Conservation (phyloP, 2,888 invertebrate genomes). For the Megamerina dolium region DNA sequence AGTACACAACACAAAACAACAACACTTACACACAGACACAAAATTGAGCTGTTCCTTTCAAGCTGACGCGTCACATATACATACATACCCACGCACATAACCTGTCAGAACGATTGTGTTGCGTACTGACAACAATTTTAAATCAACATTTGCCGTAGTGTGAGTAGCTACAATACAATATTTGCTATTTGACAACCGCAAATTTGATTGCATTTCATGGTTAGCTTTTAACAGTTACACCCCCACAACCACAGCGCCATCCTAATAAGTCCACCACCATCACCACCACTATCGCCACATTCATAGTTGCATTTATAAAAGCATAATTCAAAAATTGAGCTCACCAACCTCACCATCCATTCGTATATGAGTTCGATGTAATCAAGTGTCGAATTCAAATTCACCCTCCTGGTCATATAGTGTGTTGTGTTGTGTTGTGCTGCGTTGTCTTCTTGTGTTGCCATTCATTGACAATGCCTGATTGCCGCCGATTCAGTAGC, state of each 20-base stretch:
- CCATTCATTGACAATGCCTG: constrained; percentile 6
- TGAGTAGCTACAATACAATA: constrained; percentile 21
- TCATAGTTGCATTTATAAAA: constrained; percentile 36
- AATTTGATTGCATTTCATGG: constrained; percentile 49
- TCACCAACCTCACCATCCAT: neutral
- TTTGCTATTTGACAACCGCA: constrained; percentile 46
- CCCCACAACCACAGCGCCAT: neutral
- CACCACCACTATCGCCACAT: constrained; percentile 3
- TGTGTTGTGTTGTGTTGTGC: neutral
- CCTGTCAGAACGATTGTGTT: constrained; percentile 34
- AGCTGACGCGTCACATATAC: constrained; percentile 16
- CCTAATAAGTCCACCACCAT: neutral
- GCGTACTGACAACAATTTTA: constrained; percentile 15
- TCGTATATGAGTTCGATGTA: neutral
- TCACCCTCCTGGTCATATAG: constrained; percentile 4
- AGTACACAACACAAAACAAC: no score
- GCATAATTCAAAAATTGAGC: constrained; percentile 38
- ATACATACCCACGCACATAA: no score
- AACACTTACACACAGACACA: neutral
- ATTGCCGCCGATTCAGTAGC: constrained; percentile 16
- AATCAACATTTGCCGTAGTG: no score
- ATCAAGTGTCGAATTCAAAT: constrained; percentile 16
- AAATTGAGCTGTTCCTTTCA: constrained; percentile 26
- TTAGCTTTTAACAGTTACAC: constrained; percentile 12
- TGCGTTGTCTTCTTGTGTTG: neutral